Conservation (phyloP, 2,797 vertebrate species). For the Passerculus sandwichensis region DNA sequence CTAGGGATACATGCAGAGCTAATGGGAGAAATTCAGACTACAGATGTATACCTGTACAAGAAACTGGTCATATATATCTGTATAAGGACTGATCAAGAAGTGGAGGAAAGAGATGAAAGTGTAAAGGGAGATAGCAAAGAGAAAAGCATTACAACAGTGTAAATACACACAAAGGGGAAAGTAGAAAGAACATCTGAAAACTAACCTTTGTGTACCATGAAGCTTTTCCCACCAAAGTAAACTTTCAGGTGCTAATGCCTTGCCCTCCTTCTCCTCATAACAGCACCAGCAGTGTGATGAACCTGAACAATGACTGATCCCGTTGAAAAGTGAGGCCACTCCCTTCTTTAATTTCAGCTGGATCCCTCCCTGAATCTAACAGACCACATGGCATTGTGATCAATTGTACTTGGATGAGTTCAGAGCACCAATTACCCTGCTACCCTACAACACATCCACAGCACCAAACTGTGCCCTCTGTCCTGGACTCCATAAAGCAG, state of each 20-base stretch:
- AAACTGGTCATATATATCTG: too few relatives aligned
- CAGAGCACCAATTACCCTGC: not conserved
- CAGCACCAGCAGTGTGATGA: not conserved
- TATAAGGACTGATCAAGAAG: not conserved
- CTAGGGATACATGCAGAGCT: not conserved
- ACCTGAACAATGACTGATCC: not conserved
- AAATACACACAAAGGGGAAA: not conserved
- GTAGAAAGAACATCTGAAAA: not conserved
- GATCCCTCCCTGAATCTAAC: not conserved
- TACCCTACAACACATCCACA: not conserved
- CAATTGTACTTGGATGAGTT: not conserved
- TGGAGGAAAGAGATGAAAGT: not conserved
- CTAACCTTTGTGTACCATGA: not conserved
- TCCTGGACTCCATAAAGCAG: not conserved
- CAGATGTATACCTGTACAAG: not conserved
- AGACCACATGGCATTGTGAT: accelerated
- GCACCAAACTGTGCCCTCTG: not conserved
- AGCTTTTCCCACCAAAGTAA: not conserved
- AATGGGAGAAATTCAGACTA: not conserved
- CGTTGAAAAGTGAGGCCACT: not conserved
- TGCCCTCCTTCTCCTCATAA: not conserved
- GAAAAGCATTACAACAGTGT: not conserved
- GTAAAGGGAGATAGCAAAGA: not conserved
- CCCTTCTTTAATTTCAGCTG: not conserved
- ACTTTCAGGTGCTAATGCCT: not conserved